phyloP scores from a whole-genome alignment of 2,888 invertebrate species.

The Morpho achilles region DNA sequence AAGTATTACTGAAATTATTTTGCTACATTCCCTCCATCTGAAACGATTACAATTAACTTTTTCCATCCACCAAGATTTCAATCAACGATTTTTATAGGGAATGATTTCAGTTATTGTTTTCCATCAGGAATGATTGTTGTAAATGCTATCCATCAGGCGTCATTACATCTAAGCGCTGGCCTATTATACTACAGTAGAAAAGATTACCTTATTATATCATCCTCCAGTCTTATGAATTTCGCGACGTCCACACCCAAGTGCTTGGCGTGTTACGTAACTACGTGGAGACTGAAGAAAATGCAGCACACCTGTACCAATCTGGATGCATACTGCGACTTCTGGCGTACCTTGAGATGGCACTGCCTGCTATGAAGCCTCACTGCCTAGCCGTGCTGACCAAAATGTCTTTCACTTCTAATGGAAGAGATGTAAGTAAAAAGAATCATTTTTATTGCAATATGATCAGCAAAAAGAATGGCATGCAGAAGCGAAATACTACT shows the following conservation, averaged over 20 bases:
- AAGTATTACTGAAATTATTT: no score
- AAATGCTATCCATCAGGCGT: no score
- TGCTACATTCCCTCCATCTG: no score
- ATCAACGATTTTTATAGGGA: no score
- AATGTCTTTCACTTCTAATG: constrained; percentile 61
- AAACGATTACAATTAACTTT: no score
- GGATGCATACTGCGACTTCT: constrained; percentile 63
- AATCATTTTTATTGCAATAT: not conserved
- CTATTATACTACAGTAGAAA: no score
- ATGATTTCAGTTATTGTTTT: no score
- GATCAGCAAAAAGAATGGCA: no score
- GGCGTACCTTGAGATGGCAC: constrained; percentile 66
- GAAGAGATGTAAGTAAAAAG: constrained; percentile 53
- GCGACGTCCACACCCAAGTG: constrained; percentile 63
- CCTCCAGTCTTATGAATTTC: constrained; percentile 60
- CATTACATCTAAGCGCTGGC: no score
- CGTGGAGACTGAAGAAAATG: constrained; percentile 65
- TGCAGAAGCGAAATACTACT: no score
- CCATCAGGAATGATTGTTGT: no score
- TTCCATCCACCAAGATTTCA: not conserved
- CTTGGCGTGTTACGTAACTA: constrained; percentile 60
- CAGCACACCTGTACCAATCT: constrained; percentile 57
- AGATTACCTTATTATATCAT: no score
- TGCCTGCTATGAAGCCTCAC: constrained; percentile 65
- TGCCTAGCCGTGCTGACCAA: constrained; percentile 66